phyloP scores from a whole-genome alignment of 2,888 invertebrate species.

The Linnaemya tessellans region DNA sequence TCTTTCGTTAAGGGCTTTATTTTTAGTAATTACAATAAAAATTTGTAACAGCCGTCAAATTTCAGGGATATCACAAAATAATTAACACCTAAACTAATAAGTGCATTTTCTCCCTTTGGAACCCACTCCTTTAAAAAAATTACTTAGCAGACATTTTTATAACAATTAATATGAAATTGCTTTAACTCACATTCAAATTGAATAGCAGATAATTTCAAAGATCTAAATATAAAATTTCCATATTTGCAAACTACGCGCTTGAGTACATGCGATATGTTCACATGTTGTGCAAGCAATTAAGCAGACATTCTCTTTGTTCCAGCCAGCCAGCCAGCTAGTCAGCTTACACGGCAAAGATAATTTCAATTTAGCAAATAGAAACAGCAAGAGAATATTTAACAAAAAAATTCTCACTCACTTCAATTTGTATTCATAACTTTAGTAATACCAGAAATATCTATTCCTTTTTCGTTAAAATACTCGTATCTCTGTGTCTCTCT shows the following conservation, averaged over 20 bases:
- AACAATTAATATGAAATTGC: no score
- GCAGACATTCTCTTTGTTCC: not conserved
- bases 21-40: no score
- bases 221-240: not conserved
- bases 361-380: not conserved
- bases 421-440: conserved; percentile 12
- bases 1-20: no score
- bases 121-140: no score
- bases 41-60: no score
- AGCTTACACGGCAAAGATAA: conserved; percentile 1
- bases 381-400: not conserved
- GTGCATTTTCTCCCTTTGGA: no score
- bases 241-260: not conserved
- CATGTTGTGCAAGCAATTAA: not conserved
- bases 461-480: conserved; percentile 33
- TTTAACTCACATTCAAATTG: not conserved
- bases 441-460: not conserved
- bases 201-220: not conserved
- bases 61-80: no score
- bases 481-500: conserved; percentile 10
- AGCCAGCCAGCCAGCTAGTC: not conserved
- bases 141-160: no score
- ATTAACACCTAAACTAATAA: no score
- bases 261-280: not conserved
- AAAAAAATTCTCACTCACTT: conserved; percentile 17